Percentiles rank a stretch among this genome's conserved stretches.
phyloP scores from a whole-genome alignment of 2,797 vertebrate species.

The Glossophaga mutica region DNA sequence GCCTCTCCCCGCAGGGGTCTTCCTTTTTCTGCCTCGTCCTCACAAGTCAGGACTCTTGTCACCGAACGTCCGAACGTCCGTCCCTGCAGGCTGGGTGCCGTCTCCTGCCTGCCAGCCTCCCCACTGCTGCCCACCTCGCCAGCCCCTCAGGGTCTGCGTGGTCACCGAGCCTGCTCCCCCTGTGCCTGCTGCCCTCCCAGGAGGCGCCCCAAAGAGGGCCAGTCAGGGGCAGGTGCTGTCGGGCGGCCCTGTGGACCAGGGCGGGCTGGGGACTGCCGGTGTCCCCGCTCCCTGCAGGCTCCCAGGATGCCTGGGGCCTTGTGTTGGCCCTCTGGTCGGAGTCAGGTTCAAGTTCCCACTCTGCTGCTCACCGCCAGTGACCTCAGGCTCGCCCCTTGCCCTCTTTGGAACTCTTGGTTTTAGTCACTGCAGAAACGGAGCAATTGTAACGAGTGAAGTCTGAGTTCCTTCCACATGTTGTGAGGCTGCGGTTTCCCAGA shows the following conservation, averaged over 20 bases:
- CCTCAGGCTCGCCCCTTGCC: neutral
- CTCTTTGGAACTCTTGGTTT: neutral
- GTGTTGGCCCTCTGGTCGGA: neutral
- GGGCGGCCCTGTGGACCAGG: neutral
- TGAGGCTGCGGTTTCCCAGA: neutral
- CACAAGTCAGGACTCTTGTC: neutral
- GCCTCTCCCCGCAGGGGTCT: neutral
- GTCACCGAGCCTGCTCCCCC: neutral
- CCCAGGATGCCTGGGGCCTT: neutral
- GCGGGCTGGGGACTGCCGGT: accelerated
- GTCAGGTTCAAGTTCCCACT: neutral
- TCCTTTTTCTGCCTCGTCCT: neutral
- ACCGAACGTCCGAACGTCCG: neutral
- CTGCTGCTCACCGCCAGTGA: neutral
- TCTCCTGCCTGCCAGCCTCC: neutral
- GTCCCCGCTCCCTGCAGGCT: neutral
- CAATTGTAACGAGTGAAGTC: neutral
- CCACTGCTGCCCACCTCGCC: neutral
- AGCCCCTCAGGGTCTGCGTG: neutral
- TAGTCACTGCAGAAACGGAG: neutral
- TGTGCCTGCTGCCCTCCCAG: neutral
- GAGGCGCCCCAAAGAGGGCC: neutral
- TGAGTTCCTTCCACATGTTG: neutral
- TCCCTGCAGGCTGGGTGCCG: neutral
- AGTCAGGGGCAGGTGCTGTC: neutral